Evolutionary conservation across 2,113 vertebrate genomes (phyloP).

Genomic region (Ivindomyrus marchei): DNA sequence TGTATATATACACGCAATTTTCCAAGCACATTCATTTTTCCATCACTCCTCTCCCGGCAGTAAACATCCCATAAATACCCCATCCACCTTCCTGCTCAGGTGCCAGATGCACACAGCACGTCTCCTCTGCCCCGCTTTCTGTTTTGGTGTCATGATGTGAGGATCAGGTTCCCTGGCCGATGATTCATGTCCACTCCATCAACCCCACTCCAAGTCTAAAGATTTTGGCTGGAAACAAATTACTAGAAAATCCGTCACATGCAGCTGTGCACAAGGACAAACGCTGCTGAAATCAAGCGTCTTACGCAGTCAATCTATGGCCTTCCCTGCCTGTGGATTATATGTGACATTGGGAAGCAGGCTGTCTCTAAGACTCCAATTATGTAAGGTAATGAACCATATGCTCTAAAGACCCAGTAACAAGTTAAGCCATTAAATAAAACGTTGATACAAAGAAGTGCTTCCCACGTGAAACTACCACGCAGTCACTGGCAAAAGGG

Average conservation of each 20-base stretch:
- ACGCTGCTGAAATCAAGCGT: neutral
- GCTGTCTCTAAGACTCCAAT: conserved; percentile 53
- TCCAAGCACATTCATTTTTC: neutral
- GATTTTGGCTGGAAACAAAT: neutral
- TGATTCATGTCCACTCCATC: neutral
- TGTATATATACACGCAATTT: neutral
- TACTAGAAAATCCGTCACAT: neutral
- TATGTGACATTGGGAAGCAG: neutral
- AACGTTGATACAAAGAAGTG: neutral
- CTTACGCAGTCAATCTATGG: neutral
- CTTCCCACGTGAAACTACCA: neutral
- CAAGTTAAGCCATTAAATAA: conserved; percentile 19
- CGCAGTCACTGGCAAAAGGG: neutral
- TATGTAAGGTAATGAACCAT: conserved; percentile 53
- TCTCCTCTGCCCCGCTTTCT: neutral
- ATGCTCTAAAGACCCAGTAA: conserved; percentile 56
- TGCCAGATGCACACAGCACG: neutral
- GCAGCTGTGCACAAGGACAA: neutral
- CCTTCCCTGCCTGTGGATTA: neutral
- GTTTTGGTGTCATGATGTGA: neutral
- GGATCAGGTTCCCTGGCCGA: neutral
- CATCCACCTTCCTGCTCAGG: neutral
- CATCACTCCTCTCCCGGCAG: neutral
- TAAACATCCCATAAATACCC: neutral
- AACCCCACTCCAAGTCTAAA: neutral